A percentile compares a stretch with the other conserved stretches of the same genome.
Conservation (phyloP, 2,888 invertebrate species). For the Neocrepidodera transversa region DNA sequence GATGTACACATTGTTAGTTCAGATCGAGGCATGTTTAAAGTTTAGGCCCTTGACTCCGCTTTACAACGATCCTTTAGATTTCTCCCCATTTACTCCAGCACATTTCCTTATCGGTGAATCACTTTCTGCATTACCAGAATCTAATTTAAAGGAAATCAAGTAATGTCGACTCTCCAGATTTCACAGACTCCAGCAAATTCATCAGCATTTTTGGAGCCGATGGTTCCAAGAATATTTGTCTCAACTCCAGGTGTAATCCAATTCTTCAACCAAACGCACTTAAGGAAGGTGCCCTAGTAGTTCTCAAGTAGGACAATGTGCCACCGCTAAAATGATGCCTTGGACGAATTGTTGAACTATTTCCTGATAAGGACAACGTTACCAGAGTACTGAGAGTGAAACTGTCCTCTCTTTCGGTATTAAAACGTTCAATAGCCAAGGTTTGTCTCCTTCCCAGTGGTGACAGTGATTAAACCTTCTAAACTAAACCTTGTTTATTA, state of each 20-base stretch:
- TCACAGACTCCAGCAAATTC: not conserved
- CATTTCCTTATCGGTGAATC: not conserved
- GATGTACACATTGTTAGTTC: not conserved
- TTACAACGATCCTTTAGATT: not conserved
- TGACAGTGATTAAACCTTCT: no score
- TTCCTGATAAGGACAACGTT: not conserved
- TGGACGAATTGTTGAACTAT: not conserved
- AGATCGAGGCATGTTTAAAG: not conserved
- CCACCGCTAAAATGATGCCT: not conserved
- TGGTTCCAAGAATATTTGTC: not conserved
- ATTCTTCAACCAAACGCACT: not conserved
- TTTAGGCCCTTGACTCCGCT: not conserved
- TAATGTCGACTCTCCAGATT: not conserved
- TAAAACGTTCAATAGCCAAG: not conserved
- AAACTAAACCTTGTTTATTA: no score
- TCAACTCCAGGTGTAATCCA: not conserved
- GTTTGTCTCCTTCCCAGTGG: not conserved
- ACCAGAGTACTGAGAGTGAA: not conserved
- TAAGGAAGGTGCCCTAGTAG: not conserved
- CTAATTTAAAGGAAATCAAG: not conserved
- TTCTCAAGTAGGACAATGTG: not conserved
- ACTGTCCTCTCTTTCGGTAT: not conserved
- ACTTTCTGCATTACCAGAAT: not conserved
- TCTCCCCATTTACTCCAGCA: not conserved
- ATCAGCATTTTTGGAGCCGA: not conserved